These are phyloP conservation scores for Cardiocondyla obscurior DNA, from an alignment of 1,140 invertebrate species.

Conservation along the genomic window DNA sequence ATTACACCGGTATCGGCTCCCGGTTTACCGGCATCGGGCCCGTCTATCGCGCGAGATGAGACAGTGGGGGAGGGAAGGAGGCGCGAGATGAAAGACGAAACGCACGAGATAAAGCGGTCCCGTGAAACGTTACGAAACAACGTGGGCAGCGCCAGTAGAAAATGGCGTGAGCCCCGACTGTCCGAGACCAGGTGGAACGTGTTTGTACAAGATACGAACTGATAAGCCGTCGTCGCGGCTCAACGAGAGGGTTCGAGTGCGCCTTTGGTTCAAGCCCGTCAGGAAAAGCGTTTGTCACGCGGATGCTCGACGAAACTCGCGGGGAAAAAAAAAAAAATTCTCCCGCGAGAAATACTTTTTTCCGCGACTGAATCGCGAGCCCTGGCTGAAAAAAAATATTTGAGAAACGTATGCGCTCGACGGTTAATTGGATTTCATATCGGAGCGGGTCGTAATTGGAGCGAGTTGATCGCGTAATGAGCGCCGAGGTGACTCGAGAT, in stretches of 20 bases:
- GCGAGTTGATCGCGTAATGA: constrained; percentile 3
- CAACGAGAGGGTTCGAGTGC: constrained; percentile 23
- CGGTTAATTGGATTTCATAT: too few relatives aligned
- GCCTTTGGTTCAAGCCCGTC: constrained; percentile 43
- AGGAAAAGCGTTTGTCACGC: background rate
- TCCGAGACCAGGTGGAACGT: constrained; percentile 70
- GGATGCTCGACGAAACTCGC: background rate
- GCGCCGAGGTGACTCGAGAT: background rate
- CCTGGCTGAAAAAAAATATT: too few relatives aligned
- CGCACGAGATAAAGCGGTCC: constrained; percentile 63
- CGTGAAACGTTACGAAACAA: constrained; percentile 69
- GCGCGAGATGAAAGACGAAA: constrained; percentile 42
- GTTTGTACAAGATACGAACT: constrained; percentile 71
- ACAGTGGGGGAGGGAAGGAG: background rate
- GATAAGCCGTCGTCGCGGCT: constrained; percentile 64
- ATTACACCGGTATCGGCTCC: constrained; percentile 40
- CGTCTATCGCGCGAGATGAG: constrained; percentile 12
- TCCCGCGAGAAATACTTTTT: too few relatives aligned
- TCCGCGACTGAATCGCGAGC: background rate
- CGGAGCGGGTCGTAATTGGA: background rate
- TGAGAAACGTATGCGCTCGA: too few relatives aligned
- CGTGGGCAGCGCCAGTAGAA: constrained; percentile 68
- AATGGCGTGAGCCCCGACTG: constrained; percentile 68
- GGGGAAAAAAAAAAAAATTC: too few relatives aligned
- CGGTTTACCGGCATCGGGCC: constrained; percentile 35